Evolutionary conservation across 2,113 vertebrate species (phyloP), one percentile per base, ranked within the genome.

Genomic region (Microtus montanus): DNA sequence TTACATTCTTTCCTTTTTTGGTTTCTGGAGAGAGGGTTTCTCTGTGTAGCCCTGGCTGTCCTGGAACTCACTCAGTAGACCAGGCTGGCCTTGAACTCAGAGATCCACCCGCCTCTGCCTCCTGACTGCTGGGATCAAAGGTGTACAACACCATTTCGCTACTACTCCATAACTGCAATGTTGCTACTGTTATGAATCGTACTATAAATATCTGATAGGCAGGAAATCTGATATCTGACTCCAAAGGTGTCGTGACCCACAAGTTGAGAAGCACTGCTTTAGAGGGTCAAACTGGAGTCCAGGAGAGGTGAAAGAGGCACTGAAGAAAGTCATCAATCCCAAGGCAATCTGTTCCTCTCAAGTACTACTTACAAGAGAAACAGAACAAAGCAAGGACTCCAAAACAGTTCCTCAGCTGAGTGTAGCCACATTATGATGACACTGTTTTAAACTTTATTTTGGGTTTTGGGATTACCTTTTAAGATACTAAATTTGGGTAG

Each of bases 361-460:
- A 92, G 44, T 73, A 87, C 7, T 33, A 66, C 30, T 66, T 14
- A 66, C 80, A 90, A 54, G 13, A 35, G 38, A 58, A 22, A 84
- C 24, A 38, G 28, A 70, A 63, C 15, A 14, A 58, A 58, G 83
- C 58, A 30, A 86, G 77, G 52, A 54, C 73, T 93, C 91, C 83
- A 96, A 91, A 95, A 91, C 22, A 93, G 68, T 95, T 95, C 19
- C 54, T 66, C 94, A 80, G 78, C 54, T 70, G 33, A 89, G 54
- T 68, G 1, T 89, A 94, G 64, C 38, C 83, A 49, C 24, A 89
- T 63, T 94, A n/a, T 47, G 49, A 95, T 75, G 74, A 96, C 33
- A 95, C 91, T 95, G 33, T 68, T 68, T 68, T 12, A 77, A 82
- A 89, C 74, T 94, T 96, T 92, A 95, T 89, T 95, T 92, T 96